These are phyloP conservation scores for Dexiosoma caninum DNA, from an alignment of 2,888 invertebrate species.

Conservation along the genomic window DNA sequence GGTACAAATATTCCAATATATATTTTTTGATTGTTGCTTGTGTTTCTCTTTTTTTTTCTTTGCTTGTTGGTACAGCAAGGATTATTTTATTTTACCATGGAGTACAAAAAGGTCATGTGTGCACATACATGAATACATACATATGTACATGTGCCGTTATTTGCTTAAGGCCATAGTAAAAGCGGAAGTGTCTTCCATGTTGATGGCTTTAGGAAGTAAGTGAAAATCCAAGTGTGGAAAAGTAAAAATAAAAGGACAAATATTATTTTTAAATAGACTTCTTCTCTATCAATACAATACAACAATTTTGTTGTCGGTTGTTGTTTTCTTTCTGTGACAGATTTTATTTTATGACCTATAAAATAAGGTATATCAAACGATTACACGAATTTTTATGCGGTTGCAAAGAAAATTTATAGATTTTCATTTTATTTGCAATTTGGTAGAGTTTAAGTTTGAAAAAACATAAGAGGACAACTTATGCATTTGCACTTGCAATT, in stretches of 20 bases:
- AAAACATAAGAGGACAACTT: too few relatives aligned
- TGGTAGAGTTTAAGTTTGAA: too few relatives aligned
- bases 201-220: conserved; percentile 52
- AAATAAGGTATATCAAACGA: conserved; percentile 28
- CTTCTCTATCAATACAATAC: conserved; percentile 28
- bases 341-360: conserved; percentile 37
- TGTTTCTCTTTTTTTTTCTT: not conserved
- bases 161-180: conserved; percentile 8
- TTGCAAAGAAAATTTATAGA: conserved; percentile 23
- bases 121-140: not conserved
- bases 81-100: conserved; percentile 54
- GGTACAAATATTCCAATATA: conserved; percentile 43
- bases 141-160: not conserved
- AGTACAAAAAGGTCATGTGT: conserved; percentile 34
- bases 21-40: conserved; percentile 12
- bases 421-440: not conserved
- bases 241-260: conserved; percentile 14
- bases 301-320: not conserved
- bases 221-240: conserved; percentile 44
- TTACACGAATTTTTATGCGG: not conserved
- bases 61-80: not conserved
- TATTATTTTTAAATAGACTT: conserved; percentile 36
- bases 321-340: not conserved
- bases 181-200: conserved; percentile 53
- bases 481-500: too few relatives aligned